Percentiles rank a stretch among this genome's conserved stretches.
phyloP scores from a whole-genome alignment of 53 echinoderm and acorn worm species.

The Pentamera pediparva region DNA sequence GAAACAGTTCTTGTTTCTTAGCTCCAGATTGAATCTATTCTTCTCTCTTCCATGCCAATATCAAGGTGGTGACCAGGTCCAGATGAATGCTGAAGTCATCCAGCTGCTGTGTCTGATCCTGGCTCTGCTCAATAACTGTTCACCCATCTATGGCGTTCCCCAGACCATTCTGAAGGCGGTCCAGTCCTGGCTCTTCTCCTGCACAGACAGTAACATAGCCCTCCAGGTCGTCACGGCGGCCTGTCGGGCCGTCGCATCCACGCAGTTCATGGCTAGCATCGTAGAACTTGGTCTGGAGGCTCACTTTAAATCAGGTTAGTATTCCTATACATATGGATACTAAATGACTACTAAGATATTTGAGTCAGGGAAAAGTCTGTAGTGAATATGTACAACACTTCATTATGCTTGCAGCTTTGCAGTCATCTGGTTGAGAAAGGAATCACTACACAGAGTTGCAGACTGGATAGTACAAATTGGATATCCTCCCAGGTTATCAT shows the following conservation, averaged over 20 bases:
- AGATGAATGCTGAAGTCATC: conserved; percentile 38
- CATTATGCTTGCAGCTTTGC: no score
- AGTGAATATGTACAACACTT: no score
- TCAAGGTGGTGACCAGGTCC: conserved; percentile 46
- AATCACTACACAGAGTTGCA: no score
- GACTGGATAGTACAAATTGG: no score
- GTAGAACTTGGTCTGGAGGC: conserved; percentile 80
- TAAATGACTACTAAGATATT: not conserved
- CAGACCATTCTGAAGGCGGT: conserved; percentile 58
- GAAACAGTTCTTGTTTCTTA: no score
- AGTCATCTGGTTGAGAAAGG: no score
- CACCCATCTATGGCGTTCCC: conserved; percentile 63
- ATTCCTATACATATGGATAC: not conserved
- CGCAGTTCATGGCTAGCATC: conserved; percentile 62
- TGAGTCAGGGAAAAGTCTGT: not conserved
- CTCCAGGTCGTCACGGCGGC: conserved; percentile 69
- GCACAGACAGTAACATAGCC: conserved; percentile 52
- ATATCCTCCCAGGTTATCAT: no score
- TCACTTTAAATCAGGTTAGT: conserved; percentile 72
- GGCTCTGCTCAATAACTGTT: conserved; percentile 81
- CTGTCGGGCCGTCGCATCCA: conserved; percentile 76
- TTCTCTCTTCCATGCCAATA: not conserved
- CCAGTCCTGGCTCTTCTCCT: conserved; percentile 52
- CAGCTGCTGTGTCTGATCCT: conserved; percentile 64
- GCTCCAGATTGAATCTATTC: no score